Percentiles rank a stretch among this genome's conserved stretches.
Evolutionary conservation across 2,797 vertebrate genomes (phyloP).

Genomic region (Anas acuta): DNA sequence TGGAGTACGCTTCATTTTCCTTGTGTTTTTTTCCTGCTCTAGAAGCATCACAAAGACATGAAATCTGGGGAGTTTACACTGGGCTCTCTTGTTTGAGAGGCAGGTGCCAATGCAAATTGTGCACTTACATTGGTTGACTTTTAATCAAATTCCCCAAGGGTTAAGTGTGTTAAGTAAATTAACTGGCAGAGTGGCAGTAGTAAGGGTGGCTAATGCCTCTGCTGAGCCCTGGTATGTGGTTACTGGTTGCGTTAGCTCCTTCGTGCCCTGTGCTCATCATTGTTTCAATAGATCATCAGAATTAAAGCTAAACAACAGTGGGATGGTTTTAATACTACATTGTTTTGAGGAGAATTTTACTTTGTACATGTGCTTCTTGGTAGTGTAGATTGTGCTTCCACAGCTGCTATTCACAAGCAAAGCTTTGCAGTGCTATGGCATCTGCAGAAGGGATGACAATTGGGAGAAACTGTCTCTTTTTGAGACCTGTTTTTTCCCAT

Average conservation of each 20-base stretch:
- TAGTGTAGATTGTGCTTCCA: not conserved
- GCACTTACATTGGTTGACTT: not conserved
- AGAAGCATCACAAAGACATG: not conserved
- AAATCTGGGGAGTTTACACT: not conserved
- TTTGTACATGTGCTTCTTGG: not conserved
- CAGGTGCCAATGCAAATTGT: not conserved
- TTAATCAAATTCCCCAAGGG: not conserved
- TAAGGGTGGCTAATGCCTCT: not conserved
- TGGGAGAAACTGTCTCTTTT: not conserved
- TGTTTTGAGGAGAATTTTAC: not conserved
- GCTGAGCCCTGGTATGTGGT: not conserved
- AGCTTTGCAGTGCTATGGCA: not conserved
- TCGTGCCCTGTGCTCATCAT: not conserved
- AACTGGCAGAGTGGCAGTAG: not conserved
- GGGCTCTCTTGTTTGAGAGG: not conserved
- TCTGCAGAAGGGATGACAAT: not conserved
- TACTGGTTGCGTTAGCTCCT: not conserved
- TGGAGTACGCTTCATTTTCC: not conserved
- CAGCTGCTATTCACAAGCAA: not conserved
- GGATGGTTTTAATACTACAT: not conserved
- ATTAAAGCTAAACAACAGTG: not conserved
- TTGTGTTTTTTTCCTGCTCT: not conserved
- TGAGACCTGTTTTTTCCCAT: not conserved
- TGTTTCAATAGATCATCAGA: not conserved
- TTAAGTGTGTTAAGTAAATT: not conserved